Percentiles rank a stretch among this genome's conserved stretches.
Evolutionary conservation across 2,797 vertebrate genomes (phyloP).

Genomic region (Enteromius anoplus): DNA sequence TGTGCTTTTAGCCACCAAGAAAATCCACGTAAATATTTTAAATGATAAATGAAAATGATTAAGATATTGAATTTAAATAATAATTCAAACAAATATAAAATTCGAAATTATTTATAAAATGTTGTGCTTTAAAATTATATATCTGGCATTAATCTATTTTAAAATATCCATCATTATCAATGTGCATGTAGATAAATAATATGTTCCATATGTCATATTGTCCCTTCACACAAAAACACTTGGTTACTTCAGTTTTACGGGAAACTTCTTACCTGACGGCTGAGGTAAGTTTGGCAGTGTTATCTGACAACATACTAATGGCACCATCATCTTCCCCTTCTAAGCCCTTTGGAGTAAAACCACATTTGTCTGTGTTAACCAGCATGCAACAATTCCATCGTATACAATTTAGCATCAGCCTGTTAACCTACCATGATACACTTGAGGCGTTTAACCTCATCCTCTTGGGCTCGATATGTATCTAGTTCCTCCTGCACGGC

Average conservation of each 20-base stretch:
- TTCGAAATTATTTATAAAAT: background rate
- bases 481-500: conserved; percentile 96
- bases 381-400: conserved; percentile 6
- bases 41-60: too few relatives aligned
- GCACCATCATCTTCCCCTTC: conserved; percentile 98
- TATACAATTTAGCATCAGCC: background rate
- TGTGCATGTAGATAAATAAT: background rate
- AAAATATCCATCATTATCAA: background rate
- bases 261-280: conserved; percentile 86
- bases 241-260: background rate
- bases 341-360: conserved; percentile 73
- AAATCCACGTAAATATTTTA: background rate
- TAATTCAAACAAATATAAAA: background rate
- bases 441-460: conserved; percentile 96
- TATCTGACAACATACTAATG: conserved; percentile 98
- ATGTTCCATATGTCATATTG: background rate
- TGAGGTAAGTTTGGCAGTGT: conserved; percentile 97
- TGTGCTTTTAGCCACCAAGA: background rate
- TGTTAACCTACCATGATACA: conserved; percentile 89
- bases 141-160: background rate
- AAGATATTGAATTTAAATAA: background rate
- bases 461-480: conserved; percentile 94
- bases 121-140: background rate
- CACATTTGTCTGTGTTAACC: conserved; percentile 27
- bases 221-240: background rate